Evolutionary conservation across 2,888 invertebrate species (phyloP).

Genomic region (Acheta domesticus): DNA sequence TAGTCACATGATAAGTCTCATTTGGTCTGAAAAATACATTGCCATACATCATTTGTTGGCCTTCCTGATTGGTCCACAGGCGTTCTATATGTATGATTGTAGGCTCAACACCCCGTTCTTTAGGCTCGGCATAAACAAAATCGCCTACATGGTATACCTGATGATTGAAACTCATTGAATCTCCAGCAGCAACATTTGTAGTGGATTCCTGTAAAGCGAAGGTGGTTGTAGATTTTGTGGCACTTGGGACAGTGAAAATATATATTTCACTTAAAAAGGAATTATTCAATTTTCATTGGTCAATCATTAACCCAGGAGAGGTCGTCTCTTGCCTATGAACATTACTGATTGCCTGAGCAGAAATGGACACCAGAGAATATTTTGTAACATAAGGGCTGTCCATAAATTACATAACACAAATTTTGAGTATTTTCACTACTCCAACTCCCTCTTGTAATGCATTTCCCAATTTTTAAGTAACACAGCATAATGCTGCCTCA

Average conservation of each 20-base stretch:
- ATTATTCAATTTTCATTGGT: too few species aligned
- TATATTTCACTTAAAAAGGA: background rate
- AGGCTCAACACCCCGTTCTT: slow-evolving; percentile 63
- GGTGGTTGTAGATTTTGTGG: too few species aligned
- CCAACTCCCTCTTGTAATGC: too few species aligned
- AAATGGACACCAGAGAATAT: too few species aligned
- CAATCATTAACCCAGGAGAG: too few species aligned
- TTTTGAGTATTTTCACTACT: too few species aligned
- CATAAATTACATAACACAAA: too few species aligned
- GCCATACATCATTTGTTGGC: slow-evolving; percentile 86
- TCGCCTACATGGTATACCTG: slow-evolving; percentile 79
- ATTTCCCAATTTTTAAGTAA: too few species aligned
- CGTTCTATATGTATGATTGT: slow-evolving; percentile 84
- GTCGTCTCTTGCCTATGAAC: too few species aligned
- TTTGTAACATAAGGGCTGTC: too few species aligned
- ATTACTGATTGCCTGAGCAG: too few species aligned
- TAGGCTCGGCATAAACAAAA: slow-evolving; percentile 83
- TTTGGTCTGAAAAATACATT: slow-evolving; percentile 87
- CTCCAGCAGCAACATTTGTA: slow-evolving; percentile 45
- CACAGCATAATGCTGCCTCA: too few species aligned
- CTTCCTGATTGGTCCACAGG: slow-evolving; percentile 79
- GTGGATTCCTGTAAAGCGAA: slow-evolving; percentile 22
- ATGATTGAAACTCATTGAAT: slow-evolving; percentile 70
- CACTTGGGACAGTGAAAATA: background rate
- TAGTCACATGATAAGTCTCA: slow-evolving; percentile 94